Evolutionary conservation across 2,797 vertebrate genomes (phyloP).

Genomic region (Leuciscus waleckii): DNA sequence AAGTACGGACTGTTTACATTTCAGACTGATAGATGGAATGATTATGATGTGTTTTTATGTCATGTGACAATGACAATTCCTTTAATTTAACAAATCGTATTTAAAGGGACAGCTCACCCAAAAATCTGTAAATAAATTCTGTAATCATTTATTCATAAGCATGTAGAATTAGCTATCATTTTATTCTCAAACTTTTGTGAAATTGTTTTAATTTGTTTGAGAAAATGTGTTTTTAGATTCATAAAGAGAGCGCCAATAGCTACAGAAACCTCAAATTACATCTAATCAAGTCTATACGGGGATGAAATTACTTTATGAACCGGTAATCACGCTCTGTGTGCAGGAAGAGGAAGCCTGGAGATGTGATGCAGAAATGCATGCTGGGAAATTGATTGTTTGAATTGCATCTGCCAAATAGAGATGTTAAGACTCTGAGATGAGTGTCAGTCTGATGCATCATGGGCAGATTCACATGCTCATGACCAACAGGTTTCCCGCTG

Average conservation of each 20-base stretch:
- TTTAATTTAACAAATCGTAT: background rate
- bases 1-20: background rate
- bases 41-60: background rate
- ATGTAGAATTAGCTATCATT: background rate
- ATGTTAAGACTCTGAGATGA: conserved; percentile 16
- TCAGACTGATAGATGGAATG: background rate
- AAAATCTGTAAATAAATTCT: no score
- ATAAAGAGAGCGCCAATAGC: background rate
- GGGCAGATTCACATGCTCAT: conserved; percentile 2
- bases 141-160: background rate
- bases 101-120: background rate
- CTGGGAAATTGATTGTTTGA: conserved; percentile 46
- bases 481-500: conserved; percentile 16
- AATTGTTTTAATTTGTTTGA: conserved; percentile 14
- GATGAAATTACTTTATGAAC: conserved; percentile 17
- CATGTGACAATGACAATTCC: background rate
- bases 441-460: conserved; percentile 24
- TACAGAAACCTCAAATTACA: conserved; percentile 25
- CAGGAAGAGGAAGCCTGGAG: conserved; percentile 12
- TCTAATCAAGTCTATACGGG: conserved; percentile 16
- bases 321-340: conserved; percentile 17
- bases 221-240: conserved; percentile 31
- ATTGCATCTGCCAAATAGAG: conserved; percentile 24
- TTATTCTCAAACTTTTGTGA: background rate
- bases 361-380: conserved; percentile 17